Evolutionary conservation across 1,140 invertebrate genomes (phyloP).

Genomic region (Heterodera carotae): DNA sequence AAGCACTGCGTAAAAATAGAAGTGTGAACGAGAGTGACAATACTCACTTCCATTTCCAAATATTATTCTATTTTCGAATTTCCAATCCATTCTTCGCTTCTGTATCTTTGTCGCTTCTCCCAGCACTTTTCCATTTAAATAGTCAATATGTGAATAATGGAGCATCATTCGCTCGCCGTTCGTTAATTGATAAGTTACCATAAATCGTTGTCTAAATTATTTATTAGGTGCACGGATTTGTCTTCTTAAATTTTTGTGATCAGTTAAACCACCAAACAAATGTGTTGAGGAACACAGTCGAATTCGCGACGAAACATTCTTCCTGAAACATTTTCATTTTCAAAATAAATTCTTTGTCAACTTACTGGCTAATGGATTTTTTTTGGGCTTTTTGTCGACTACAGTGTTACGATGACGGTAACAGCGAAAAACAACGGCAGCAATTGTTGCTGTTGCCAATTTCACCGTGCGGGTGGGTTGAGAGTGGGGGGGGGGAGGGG

Average conservation of each 20-base stretch:
- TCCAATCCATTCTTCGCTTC: neutral
- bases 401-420: neutral
- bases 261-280: neutral
- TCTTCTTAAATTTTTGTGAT: neutral
- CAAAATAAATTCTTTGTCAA: neutral
- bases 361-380: neutral
- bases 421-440: neutral
- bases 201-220: neutral
- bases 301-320: neutral
- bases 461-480: neutral
- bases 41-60: too few species aligned
- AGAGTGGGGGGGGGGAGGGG: too few species aligned
- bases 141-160: neutral
- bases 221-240: neutral
- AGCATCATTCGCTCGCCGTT: neutral
- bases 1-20: neutral
- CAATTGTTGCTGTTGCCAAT: neutral
- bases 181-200: neutral
- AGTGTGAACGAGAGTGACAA: conserved; percentile 11
- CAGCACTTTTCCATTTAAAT: neutral
- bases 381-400: neutral
- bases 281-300: neutral
- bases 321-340: neutral
- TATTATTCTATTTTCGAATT: neutral
- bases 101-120: neutral